Evolutionary conservation across 2,797 vertebrate species (phyloP).

Genomic region (Australoheros facetus): DNA sequence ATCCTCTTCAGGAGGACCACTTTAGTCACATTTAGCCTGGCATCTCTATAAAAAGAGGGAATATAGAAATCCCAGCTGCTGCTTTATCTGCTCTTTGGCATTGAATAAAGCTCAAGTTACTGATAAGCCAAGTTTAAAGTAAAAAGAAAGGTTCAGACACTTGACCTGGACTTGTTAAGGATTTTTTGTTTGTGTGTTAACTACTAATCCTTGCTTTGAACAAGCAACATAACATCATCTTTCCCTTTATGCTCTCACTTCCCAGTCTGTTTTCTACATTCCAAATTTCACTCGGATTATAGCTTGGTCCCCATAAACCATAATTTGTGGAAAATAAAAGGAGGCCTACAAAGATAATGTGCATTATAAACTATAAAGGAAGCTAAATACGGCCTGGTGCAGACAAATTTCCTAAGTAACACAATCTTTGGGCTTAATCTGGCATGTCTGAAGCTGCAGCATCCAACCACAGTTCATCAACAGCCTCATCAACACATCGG

Average conservation of each 20-base stretch:
- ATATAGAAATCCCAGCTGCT: neutral
- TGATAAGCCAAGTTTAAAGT: neutral
- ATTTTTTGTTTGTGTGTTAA: neutral
- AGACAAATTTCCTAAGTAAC: neutral
- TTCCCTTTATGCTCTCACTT: neutral
- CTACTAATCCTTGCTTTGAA: neutral
- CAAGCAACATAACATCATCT: neutral
- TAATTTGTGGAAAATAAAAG: neutral
- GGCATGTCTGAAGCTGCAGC: neutral
- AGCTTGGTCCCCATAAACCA: neutral
- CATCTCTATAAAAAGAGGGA: neutral
- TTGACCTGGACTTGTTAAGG: neutral
- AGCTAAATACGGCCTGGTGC: neutral
- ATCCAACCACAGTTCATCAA: slow-evolving; percentile 18
- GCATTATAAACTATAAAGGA: neutral
- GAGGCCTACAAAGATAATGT: neutral
- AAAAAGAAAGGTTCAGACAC: neutral
- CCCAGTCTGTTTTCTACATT: neutral
- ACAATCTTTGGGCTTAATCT: neutral
- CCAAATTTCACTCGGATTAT: neutral
- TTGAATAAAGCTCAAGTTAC: neutral
- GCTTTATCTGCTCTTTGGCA: neutral
- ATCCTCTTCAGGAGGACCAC: no score
- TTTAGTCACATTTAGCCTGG: neutral
- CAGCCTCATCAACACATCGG: slow-evolving; percentile 26